Evolutionary conservation across 2,113 vertebrate genomes (phyloP).

Genomic region (Gavialis gangeticus): DNA sequence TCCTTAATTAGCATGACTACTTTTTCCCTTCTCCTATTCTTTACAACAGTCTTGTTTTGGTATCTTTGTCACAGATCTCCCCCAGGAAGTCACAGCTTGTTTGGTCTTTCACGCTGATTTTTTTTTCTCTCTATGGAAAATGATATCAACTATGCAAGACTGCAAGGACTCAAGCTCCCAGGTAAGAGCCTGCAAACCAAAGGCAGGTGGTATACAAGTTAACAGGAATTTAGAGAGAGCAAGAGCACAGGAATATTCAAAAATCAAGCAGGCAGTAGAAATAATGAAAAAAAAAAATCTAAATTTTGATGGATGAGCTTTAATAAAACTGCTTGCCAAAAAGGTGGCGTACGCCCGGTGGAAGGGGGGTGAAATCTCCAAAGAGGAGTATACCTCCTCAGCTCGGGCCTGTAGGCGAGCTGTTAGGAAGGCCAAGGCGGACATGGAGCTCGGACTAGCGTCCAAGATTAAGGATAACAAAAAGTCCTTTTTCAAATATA

Average conservation of each 20-base stretch:
- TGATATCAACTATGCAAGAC: background rate
- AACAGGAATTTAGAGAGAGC: background rate
- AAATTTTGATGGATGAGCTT: background rate
- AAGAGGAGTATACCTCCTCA: too few relatives aligned
- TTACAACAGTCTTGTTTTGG: background rate
- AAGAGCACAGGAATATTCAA: background rate
- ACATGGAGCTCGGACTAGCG: too few relatives aligned
- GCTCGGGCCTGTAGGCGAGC: too few relatives aligned
- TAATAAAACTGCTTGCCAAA: too few relatives aligned
- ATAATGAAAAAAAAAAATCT: accelerated
- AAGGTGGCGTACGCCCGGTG: too few relatives aligned
- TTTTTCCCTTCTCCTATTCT: background rate
- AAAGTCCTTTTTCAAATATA: too few relatives aligned
- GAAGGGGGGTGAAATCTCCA: too few relatives aligned
- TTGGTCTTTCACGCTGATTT: background rate
- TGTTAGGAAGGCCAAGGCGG: too few relatives aligned
- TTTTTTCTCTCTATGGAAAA: background rate
- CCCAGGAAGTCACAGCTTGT: background rate
- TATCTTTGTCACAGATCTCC: background rate
- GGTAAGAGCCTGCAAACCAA: background rate
- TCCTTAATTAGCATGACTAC: background rate
- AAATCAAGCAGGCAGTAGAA: background rate
- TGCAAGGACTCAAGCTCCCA: background rate
- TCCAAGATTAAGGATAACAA: too few relatives aligned
- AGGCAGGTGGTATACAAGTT: background rate